A percentile compares a stretch with the other conserved stretches of the same genome.
These are phyloP conservation scores for Columbina picui DNA, from an alignment of 2,113 vertebrate genomes.

Conservation along the genomic window DNA sequence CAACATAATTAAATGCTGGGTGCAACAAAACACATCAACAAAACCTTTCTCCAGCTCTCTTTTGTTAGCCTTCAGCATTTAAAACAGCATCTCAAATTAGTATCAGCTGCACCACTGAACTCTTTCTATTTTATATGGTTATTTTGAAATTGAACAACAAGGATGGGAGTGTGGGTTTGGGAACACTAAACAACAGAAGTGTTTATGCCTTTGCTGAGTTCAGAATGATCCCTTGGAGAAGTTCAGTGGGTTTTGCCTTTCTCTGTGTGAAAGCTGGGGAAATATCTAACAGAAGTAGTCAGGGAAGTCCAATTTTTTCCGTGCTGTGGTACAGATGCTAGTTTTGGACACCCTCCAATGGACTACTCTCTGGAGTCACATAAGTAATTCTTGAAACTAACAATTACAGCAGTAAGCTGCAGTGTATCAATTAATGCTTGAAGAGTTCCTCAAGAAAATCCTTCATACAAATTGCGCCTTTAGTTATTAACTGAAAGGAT, in stretches of 20 bases:
- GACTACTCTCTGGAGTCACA: neutral
- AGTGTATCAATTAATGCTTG: neutral
- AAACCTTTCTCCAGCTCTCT: neutral
- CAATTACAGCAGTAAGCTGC: neutral
- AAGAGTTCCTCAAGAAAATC: neutral
- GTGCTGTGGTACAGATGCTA: neutral
- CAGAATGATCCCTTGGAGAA: neutral
- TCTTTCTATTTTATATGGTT: neutral
- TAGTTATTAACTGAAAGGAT: neutral
- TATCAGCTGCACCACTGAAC: neutral
- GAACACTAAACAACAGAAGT: neutral
- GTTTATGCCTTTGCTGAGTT: neutral
- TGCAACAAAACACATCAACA: neutral
- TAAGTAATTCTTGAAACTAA: neutral
- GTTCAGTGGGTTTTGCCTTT: neutral
- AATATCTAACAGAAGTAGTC: neutral
- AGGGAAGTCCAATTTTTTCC: neutral
- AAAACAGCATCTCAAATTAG: neutral
- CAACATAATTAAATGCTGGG: neutral
- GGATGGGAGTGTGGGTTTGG: neutral
- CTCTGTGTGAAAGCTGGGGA: neutral
- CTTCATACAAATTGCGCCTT: neutral
- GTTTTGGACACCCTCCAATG: neutral
- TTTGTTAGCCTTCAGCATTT: neutral
- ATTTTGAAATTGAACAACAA: neutral